These are phyloP conservation scores for Caradrina clavipalpis DNA, from an alignment of 2,888 invertebrate genomes.

Conservation along the genomic window DNA sequence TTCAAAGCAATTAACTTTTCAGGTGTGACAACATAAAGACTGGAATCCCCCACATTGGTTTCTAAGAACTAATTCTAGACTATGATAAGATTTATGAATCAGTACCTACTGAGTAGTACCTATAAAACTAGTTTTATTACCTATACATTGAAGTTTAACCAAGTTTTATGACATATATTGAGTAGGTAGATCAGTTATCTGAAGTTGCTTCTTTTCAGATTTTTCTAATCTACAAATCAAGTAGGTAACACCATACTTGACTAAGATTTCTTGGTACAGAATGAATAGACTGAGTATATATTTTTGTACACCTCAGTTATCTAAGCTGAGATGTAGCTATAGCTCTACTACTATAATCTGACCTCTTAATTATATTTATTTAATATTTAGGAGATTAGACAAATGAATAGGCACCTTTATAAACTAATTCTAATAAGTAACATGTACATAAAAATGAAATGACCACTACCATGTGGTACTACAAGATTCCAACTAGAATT, in stretches of 20 bases:
- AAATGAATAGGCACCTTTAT: neutral
- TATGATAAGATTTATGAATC: constrained; percentile 61
- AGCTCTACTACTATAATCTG: neutral
- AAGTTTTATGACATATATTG: constrained; percentile 25
- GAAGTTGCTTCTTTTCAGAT: constrained; percentile 1
- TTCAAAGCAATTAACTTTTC: constrained; percentile 42
- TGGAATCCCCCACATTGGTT: constrained; percentile 39
- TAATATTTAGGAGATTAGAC: neutral
- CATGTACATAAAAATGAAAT: neutral
- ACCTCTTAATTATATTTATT: neutral
- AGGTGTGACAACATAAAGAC: constrained; percentile 56
- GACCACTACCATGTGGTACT: constrained; percentile 17
- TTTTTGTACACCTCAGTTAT: neutral
- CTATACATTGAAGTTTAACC: constrained; percentile 34
- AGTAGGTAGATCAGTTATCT: constrained; percentile 11
- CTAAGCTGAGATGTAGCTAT: neutral
- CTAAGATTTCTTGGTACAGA: neutral
- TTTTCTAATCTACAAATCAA: neutral
- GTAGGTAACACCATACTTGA: neutral
- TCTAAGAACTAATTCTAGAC: constrained; percentile 44
- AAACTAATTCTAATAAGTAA: neutral
- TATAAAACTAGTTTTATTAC: constrained; percentile 49
- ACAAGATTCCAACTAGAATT: constrained; percentile 71
- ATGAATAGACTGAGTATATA: neutral
- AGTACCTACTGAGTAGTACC: constrained; percentile 27